phyloP scores from a whole-genome alignment of 2,113 vertebrate species.

The Dicaeum eximium region DNA sequence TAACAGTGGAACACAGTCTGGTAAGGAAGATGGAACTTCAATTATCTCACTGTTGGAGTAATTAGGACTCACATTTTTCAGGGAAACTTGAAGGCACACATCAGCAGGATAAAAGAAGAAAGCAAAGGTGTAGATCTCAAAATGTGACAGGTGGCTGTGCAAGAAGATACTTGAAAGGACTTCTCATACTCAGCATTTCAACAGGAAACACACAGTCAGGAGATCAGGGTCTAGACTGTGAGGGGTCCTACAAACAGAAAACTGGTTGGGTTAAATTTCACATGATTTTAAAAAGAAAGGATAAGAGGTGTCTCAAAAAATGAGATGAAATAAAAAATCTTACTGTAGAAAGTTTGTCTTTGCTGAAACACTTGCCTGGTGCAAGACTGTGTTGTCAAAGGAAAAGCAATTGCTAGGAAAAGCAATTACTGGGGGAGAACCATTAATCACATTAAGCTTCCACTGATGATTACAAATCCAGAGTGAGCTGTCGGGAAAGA shows the following conservation, averaged over 20 bases:
- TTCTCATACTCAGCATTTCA: neutral
- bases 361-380: neutral
- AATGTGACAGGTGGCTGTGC: neutral
- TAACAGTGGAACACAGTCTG: neutral
- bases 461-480: neutral
- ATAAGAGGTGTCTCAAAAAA: neutral
- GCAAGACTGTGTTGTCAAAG: neutral
- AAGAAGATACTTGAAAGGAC: neutral
- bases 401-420: neutral
- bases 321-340: neutral
- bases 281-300: neutral
- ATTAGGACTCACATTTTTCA: neutral
- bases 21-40: neutral
- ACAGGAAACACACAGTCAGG: neutral
- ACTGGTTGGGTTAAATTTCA: neutral
- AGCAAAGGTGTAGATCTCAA: neutral
- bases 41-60: neutral
- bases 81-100: neutral
- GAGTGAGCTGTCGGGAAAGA: neutral
- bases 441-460: neutral
- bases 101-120: neutral
- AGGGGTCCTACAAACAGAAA: neutral
- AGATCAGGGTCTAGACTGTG: neutral
- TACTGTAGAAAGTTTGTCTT: neutral
- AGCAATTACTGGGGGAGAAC: neutral